Evolutionary conservation across 2,888 invertebrate species (phyloP).

Genomic region (Cataglyphis livida): DNA sequence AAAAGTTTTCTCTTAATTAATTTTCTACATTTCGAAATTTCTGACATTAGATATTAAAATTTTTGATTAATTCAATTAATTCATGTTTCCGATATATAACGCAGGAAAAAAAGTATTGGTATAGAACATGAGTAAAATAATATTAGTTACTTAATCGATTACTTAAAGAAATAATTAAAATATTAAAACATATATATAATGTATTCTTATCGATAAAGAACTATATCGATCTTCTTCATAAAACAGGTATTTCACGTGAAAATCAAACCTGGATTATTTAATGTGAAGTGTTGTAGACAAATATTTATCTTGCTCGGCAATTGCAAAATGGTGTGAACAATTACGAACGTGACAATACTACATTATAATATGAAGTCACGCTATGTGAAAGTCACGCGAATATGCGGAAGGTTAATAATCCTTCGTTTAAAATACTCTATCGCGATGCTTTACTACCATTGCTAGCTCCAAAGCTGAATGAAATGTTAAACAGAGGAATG

Average conservation of each 20-base stretch:
- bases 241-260: neutral
- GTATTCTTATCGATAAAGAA: neutral
- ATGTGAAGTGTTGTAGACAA: conserved; percentile 60
- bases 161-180: neutral
- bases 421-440: neutral
- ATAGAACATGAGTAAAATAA: neutral
- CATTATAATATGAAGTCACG: conserved; percentile 42
- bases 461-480: neutral
- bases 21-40: neutral
- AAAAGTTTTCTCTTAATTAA: neutral
- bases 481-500: neutral
- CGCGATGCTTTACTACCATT: neutral
- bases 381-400: conserved; percentile 28
- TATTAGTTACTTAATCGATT: neutral
- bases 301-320: conserved; percentile 50
- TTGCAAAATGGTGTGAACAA: conserved; percentile 57
- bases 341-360: conserved; percentile 58
- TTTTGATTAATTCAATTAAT: neutral
- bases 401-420: conserved; percentile 52
- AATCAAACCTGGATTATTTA: conserved; percentile 28
- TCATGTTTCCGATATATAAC: neutral
- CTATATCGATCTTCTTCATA: neutral
- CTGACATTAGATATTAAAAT: neutral
- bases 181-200: neutral
- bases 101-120: neutral